phyloP scores from a whole-genome alignment of 2,888 invertebrate species.

The Drosophila emarginata region DNA sequence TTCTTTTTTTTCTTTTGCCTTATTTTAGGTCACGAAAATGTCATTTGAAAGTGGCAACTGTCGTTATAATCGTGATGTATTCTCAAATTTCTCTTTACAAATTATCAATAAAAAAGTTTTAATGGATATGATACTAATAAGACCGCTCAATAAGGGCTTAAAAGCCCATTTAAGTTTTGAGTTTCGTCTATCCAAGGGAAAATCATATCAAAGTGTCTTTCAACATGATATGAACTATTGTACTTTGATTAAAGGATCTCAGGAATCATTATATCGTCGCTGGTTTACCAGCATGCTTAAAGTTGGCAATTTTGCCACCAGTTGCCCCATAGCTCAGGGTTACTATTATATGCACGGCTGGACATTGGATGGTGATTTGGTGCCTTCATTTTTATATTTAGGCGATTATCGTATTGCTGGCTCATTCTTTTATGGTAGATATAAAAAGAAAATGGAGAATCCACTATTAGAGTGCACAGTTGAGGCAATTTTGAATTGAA shows the following conservation, averaged over 20 bases:
- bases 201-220: conserved; percentile 50
- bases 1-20: background rate
- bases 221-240: conserved; percentile 63
- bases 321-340: conserved; percentile 53
- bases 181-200: conserved; percentile 40
- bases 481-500: conserved; percentile 30
- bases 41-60: conserved; percentile 45
- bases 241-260: conserved; percentile 39
- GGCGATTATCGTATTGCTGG: conserved; percentile 60
- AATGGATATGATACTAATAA: conserved; percentile 40
- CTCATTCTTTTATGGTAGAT: conserved; percentile 52
- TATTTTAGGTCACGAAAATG: conserved; percentile 40
- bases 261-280: conserved; percentile 51
- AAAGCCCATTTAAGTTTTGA: conserved; percentile 59
- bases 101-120: conserved; percentile 31
- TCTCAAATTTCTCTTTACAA: conserved; percentile 54
- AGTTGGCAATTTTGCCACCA: conserved; percentile 51
- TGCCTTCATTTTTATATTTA: conserved; percentile 58
- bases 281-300: conserved; percentile 52
- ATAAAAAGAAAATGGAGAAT: conserved; percentile 16
- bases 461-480: conserved; percentile 46
- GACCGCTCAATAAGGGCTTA: conserved; percentile 31
- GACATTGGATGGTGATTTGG: conserved; percentile 41
- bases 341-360: conserved; percentile 58
- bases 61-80: conserved; percentile 31